Evolutionary conservation across 2,888 invertebrate genomes (phyloP).

Genomic region (Athrips mouffetella): DNA sequence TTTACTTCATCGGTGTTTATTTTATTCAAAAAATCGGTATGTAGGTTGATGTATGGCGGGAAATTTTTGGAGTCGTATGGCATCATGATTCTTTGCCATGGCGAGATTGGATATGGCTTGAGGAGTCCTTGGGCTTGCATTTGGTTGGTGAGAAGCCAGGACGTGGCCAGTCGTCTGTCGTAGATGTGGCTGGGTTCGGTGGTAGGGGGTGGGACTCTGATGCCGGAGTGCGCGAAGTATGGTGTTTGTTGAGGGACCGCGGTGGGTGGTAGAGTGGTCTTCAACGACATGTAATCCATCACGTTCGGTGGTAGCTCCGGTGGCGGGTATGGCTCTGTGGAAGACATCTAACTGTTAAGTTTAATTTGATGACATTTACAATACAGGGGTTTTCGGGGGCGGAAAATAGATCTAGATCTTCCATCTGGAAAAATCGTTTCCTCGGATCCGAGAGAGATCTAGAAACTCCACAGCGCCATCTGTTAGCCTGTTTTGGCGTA

Average conservation of each 20-base stretch:
- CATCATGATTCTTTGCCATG: conserved; percentile 80
- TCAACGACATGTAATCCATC: conserved; percentile 69
- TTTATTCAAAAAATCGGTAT: conserved; percentile 57
- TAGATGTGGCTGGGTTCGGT: conserved; percentile 56
- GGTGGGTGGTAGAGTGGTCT: conserved; percentile 49
- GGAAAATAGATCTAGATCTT: no score
- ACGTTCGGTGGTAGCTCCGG: conserved; percentile 61
- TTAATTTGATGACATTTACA: no score
- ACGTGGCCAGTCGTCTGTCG: conserved; percentile 73
- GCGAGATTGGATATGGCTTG: conserved; percentile 72
- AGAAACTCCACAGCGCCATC: no score
- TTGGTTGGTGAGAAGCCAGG: conserved; percentile 76
- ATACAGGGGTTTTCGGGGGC: neutral
- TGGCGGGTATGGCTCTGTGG: conserved; percentile 61
- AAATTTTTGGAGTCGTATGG: conserved; percentile 71
- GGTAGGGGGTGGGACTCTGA: conserved; percentile 59
- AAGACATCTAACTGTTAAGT: conserved; percentile 16
- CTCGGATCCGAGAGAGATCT: no score
- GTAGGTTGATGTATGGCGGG: conserved; percentile 58
- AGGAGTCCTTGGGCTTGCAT: conserved; percentile 68
- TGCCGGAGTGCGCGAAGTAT: conserved; percentile 64
- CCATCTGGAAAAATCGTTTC: no score
- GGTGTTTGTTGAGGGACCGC: conserved; percentile 52
- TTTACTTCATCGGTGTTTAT: conserved; percentile 64
- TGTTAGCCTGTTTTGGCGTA: no score